These are phyloP conservation scores for Potamilus streckersoni DNA, from an alignment of 1,140 invertebrate species.

Conservation along the genomic window DNA sequence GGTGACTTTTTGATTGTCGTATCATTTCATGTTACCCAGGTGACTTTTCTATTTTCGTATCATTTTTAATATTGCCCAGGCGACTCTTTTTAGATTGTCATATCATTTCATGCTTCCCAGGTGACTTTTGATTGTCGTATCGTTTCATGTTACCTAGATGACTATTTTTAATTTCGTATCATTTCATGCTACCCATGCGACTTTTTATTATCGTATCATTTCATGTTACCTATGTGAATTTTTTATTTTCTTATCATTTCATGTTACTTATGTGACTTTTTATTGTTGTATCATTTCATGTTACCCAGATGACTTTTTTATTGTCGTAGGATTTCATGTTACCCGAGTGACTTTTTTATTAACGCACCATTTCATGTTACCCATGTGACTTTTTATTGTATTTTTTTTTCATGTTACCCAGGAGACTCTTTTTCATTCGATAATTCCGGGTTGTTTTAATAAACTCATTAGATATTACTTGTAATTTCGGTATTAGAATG, in stretches of 20 bases:
- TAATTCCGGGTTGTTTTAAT: slow-evolving; percentile 7
- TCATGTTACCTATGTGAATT: background rate
- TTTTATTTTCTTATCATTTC: no score
- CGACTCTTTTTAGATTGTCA: background rate
- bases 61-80: background rate
- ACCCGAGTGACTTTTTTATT: no score
- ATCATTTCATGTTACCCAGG: background rate
- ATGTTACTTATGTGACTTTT: no score
- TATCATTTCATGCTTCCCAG: background rate
- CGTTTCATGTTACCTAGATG: no score
- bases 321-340: background rate
- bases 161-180: background rate
- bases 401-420: background rate
- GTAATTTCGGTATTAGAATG: background rate
- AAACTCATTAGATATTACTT: slow-evolving; percentile 14
- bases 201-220: background rate
- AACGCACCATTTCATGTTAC: no score
- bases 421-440: background rate
- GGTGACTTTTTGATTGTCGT: background rate
- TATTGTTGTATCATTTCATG: background rate
- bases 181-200: background rate
- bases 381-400: background rate
- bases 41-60: background rate
- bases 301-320: background rate
- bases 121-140: no score